Evolutionary conservation across 2,113 vertebrate genomes (phyloP).

Genomic region (Canis aureus): DNA sequence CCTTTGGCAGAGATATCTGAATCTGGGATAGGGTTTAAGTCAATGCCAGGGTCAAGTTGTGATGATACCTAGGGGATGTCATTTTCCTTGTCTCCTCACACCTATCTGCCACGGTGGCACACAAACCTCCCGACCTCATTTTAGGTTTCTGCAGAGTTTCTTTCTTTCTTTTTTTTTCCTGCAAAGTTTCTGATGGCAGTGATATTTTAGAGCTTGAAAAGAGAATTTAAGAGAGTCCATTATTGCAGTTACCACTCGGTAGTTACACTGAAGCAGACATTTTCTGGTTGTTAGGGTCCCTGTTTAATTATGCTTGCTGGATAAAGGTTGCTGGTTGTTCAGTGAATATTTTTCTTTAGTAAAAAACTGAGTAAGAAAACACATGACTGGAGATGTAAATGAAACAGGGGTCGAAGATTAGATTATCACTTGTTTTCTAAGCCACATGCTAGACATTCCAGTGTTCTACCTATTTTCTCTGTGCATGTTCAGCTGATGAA

Average conservation of each 20-base stretch:
- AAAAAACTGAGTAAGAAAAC: not conserved
- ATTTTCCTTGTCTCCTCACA: conserved; percentile 14
- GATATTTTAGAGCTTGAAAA: conserved; percentile 42
- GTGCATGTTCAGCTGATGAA: conserved; percentile 14
- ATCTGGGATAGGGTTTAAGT: conserved; percentile 39
- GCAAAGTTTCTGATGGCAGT: conserved; percentile 27
- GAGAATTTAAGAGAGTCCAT: not conserved
- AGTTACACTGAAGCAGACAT: not conserved
- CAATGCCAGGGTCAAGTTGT: conserved; percentile 51
- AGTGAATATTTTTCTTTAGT: conserved; percentile 3
- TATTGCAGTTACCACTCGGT: not conserved
- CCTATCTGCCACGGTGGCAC: not conserved
- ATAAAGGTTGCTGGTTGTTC: not conserved
- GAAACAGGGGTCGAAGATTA: not conserved
- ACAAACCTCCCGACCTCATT: not conserved
- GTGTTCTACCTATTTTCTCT: not conserved
- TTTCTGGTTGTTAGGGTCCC: not conserved
- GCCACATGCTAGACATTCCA: not conserved
- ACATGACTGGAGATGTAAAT: not conserved
- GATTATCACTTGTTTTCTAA: conserved; percentile 10
- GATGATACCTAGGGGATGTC: not conserved
- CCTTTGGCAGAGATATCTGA: not conserved
- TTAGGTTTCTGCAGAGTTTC: conserved; percentile 39
- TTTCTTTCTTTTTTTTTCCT: not conserved
- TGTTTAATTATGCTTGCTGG: not conserved